Percentiles rank a stretch among this genome's conserved stretches.
These are phyloP conservation scores for Aurelia sp. DNA, from an alignment of 30 jellyfish, hydroid and myxozoan species.

Conservation along the genomic window DNA sequence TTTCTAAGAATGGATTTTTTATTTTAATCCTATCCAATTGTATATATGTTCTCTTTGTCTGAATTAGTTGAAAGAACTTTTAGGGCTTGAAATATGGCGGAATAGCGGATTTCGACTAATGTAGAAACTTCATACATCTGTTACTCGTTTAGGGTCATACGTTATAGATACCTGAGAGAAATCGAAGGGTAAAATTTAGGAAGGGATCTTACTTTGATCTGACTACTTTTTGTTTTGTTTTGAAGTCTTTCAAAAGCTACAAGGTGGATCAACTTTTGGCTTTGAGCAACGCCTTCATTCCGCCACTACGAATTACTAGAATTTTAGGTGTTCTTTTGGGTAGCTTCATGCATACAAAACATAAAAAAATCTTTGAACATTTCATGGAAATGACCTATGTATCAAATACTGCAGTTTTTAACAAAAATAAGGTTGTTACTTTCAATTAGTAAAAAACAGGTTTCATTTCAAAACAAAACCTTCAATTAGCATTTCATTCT, in stretches of 20 bases:
- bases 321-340: neutral
- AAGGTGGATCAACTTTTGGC: neutral
- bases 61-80: neutral
- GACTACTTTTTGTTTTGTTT: no score
- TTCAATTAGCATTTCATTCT: constrained; percentile 6
- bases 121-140: constrained; percentile 22
- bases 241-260: no score
- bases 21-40: neutral
- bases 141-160: neutral
- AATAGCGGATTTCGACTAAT: neutral
- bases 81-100: constrained; percentile 39
- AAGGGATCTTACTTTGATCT: no score
- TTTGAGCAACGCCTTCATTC: constrained; percentile 48
- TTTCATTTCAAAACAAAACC: constrained; percentile 2
- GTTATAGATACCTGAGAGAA: no score
- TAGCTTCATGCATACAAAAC: no score
- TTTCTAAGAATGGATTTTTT: constrained; percentile 26
- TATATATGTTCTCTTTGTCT: neutral
- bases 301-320: neutral
- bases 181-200: no score
- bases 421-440: neutral
- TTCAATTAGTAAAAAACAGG: constrained; percentile 32
- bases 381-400: no score
- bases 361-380: no score
- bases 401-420: neutral